Evolutionary conservation across 2,797 vertebrate species (phyloP), one percentile per base, ranked within the genome.

Genomic region (Takifugu ocellatus): DNA sequence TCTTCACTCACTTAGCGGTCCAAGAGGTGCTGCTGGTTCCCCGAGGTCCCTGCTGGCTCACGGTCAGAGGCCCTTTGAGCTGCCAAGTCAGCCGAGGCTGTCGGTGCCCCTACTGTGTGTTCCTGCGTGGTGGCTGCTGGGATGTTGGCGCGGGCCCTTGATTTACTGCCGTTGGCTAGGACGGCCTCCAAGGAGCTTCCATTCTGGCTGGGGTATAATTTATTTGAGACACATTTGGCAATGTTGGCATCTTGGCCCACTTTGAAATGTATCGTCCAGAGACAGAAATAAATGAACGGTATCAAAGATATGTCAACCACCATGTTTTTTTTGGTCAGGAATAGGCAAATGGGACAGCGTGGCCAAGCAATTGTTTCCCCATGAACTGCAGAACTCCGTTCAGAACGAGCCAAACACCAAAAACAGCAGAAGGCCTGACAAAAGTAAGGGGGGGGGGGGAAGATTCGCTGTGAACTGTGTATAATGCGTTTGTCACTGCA

Each of bases 141-240:
- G 80, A 79, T 65, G 60, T 77, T 90, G 85, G 87, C 84, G 50
- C 64, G 8, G 77, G 43, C 70, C 79, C 78, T 72, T 85, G 82
- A 89, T 88, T 89, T 87, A 86, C 79, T 74, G 85, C 87, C 84
- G 85, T 87, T 82, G 87, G 87, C 87, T 67, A 81, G 82, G 68
- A 73, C 66, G 50, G 60, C 83, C 83, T 87, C 82, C 68, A 72
- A 84, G 86, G 88, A 85, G 78, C 77, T 61, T 51, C 73, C 70
- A 74, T 77, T 77, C 83, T 85, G 84, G 78, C 78, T 68, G 66
- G 78, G 75, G 79, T 84, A 83, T 86, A 74, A 83, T 91, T 88
- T 90, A 84, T 89, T 89, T 87, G 81, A 77, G 84, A 81, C 82
- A 70, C 79, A 83, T 90, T 90, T 91, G 87, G 89, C 88, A 82